These are phyloP conservation scores for Hydropsyche tenuis DNA, from an alignment of 1,140 invertebrate genomes.

Conservation along the genomic window DNA sequence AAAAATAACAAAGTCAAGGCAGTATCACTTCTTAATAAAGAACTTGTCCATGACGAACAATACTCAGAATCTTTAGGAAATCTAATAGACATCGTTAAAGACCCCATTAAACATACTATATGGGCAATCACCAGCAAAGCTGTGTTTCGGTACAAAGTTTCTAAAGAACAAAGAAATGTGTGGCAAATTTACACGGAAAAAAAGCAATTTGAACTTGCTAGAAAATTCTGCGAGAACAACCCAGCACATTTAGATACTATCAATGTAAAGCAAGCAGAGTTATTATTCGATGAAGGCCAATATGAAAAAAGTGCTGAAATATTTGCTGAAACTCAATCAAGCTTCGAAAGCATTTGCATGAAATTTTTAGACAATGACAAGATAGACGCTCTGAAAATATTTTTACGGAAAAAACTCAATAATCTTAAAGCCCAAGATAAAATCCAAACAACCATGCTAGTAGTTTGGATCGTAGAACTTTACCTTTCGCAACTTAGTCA, in stretches of 20 bases:
- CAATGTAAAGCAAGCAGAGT: conserved; percentile 87
- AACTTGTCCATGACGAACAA: conserved; percentile 86
- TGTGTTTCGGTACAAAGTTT: conserved; percentile 87
- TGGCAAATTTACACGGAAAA: conserved; percentile 90
- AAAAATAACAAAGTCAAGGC: conserved; percentile 78
- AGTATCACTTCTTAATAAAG: conserved; percentile 84
- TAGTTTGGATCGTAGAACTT: conserved; percentile 92
- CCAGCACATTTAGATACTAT: conserved; percentile 83
- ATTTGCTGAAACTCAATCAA: conserved; percentile 88
- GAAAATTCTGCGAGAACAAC: conserved; percentile 79
- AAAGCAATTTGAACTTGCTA: conserved; percentile 87
- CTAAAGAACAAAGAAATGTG: conserved; percentile 84
- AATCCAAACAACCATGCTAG: conserved; percentile 89
- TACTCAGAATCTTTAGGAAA: conserved; percentile 83
- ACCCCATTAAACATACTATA: conserved; percentile 80
- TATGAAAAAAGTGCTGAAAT: conserved; percentile 85
- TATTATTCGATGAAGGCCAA: conserved; percentile 80
- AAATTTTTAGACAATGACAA: conserved; percentile 88
- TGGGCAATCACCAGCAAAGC: conserved; percentile 86
- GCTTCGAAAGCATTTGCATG: conserved; percentile 92
- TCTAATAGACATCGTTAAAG: conserved; percentile 82
- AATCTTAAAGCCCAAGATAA: conserved; percentile 68
- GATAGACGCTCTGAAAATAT: conserved; percentile 85
- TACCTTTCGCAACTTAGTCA: conserved; percentile 86
- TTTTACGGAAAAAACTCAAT: conserved; percentile 75